Conservation (phyloP, 23 tunicate genomes). For the Diplosoma virens region DNA sequence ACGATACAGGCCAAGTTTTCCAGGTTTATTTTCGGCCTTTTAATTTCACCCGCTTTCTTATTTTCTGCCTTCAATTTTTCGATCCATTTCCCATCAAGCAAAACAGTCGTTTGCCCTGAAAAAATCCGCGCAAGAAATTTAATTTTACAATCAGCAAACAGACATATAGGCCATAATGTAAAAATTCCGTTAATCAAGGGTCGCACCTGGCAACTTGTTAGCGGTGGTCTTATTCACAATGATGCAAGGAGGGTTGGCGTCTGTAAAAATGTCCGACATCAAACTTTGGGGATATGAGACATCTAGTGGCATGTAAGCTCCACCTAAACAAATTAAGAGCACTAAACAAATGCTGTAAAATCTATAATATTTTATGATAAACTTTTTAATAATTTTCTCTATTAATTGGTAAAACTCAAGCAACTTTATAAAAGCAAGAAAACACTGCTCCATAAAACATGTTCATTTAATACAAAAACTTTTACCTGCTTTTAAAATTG, state of each 20-base stretch:
- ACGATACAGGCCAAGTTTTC: conserved; percentile 72
- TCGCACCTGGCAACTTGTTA: not conserved
- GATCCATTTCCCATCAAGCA: conserved; percentile 45
- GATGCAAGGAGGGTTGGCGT: conserved; percentile 74
- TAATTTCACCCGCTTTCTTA: not conserved
- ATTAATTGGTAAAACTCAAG: too few relatives aligned
- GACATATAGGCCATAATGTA: too few relatives aligned
- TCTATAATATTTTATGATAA: too few relatives aligned
- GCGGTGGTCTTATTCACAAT: conserved; percentile 37
- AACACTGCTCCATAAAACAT: too few relatives aligned
- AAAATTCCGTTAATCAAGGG: too few relatives aligned
- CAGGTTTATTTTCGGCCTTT: conserved; percentile 25
- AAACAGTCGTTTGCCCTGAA: conserved; percentile 28
- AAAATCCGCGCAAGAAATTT: too few relatives aligned
- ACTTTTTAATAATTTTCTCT: too few relatives aligned
- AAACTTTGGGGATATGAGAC: conserved; percentile 62
- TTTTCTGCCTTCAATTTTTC: conserved; percentile 20
- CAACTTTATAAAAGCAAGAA: too few relatives aligned
- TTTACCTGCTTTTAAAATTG: conserved; percentile 89
- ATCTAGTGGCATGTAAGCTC: conserved; percentile 88
- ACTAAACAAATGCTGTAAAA: too few relatives aligned
- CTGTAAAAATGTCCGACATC: conserved; percentile 61
- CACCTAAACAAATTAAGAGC: too few relatives aligned
- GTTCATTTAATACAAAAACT: too few relatives aligned
- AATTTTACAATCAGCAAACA: too few relatives aligned